These are phyloP conservation scores for Solea senegalensis DNA, from an alignment of 2,113 vertebrate genomes.

Conservation along the genomic window DNA sequence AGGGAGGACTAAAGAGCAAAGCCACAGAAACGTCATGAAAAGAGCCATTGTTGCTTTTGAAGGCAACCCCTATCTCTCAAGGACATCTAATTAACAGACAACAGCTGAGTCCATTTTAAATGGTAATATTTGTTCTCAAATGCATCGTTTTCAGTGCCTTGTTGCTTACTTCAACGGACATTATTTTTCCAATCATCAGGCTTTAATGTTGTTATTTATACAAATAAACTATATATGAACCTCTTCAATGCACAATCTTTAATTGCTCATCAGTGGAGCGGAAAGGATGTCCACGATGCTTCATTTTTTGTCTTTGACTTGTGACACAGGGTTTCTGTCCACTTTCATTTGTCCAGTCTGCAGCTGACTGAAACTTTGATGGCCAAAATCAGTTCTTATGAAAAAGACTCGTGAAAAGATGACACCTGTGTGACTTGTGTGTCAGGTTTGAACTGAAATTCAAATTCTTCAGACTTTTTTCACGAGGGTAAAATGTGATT, in stretches of 20 bases:
- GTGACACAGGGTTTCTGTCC: too few species aligned
- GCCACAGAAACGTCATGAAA: slow-evolving; percentile 80
- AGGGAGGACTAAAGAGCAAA: slow-evolving; percentile 77
- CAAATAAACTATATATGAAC: slow-evolving; percentile 52
- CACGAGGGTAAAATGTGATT: too few species aligned
- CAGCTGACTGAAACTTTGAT: too few species aligned
- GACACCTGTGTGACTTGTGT: too few species aligned
- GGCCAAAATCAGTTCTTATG: too few species aligned
- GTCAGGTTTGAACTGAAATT: too few species aligned
- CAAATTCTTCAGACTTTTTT: too few species aligned
- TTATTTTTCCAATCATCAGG: slow-evolving; percentile 53
- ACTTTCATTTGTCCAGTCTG: too few species aligned
- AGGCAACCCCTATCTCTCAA: slow-evolving; percentile 79
- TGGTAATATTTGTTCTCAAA: slow-evolving; percentile 80
- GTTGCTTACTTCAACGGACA: slow-evolving; percentile 70
- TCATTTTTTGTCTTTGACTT: too few species aligned
- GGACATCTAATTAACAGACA: slow-evolving; percentile 87
- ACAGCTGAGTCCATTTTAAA: slow-evolving; percentile 87
- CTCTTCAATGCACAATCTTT: slow-evolving; percentile 44
- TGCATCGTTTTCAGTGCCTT: slow-evolving; percentile 75
- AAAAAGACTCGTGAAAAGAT: too few species aligned
- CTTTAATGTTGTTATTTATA: slow-evolving; percentile 59
- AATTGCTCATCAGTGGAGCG: too few species aligned
- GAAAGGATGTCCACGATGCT: too few species aligned
- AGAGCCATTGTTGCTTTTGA: slow-evolving; percentile 79